Base-by-base conservation (phyloP, 2,797 vertebrate genomes). In the Morelia viridis region DNA sequence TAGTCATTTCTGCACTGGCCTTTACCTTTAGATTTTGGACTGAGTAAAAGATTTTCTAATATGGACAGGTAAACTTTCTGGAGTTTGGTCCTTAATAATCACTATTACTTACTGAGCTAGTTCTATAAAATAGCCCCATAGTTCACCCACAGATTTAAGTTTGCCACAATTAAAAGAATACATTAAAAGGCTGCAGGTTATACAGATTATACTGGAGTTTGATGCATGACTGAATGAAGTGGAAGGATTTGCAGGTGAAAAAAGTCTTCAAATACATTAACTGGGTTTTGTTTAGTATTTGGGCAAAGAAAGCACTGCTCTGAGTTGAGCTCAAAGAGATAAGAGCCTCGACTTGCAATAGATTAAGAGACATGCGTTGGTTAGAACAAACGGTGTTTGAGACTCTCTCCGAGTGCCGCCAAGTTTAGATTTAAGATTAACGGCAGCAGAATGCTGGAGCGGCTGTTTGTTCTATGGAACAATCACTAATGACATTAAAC, bases 401-500 rank as follows among this genome's bases (percentile, higher is more conserved):
- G 97, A 96, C 95, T 95, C 95, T 96, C 97, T 96, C 97, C 84
- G 95, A 97, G 97, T 97, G 97, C 96, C 85, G 92, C 97, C 97
- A 97, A 97, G 96, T 97, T 97, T 96, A 97, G 97, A 97, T 97
- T 97, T 96, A 96, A 98, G 98, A 98, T 98, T 97, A 98, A 97
- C 97, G 93, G 96, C 96, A 92, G 96, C 96, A 94, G 92, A 96
- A 96, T 94, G 96, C 96, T 53, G 88, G 95, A 96, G 94, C 91
- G 94, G 97, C 97, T 98, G 97, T 98, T 97, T 98, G 97, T 97
- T 98, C 97, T 97, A 97, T 97, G 97, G 96, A 98, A 97, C 97
- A 98, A 97, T 98, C 96, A 94, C 97, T 97, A 97, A 98, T 97
- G 97, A 97, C 97, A 97, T 98, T 97, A 97, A 97, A 97, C 97